Conservation (phyloP, 2,888 invertebrate species). For the Protophormia terraenovae region DNA sequence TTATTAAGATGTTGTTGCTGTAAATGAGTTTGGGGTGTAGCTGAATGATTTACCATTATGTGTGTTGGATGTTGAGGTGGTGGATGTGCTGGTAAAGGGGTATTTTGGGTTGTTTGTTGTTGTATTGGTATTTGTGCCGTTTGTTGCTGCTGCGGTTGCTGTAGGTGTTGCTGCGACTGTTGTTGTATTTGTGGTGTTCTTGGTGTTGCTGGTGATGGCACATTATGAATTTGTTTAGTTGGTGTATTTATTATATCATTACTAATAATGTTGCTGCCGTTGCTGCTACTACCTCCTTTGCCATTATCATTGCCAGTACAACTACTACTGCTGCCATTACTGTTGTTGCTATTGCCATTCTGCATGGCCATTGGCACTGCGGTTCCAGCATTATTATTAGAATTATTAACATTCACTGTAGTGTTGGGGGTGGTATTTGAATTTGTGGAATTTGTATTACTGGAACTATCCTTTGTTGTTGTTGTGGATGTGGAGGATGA, state of each 20-base stretch:
- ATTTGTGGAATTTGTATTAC: conserved; percentile 67
- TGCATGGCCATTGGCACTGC: conserved; percentile 55
- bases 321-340: conserved; percentile 1
- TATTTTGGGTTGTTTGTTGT: conserved; percentile 67
- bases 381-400: conserved; percentile 65
- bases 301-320: conserved; percentile 44
- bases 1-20: conserved; percentile 61
- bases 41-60: conserved; percentile 48
- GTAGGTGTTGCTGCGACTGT: conserved; percentile 53
- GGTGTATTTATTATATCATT: conserved; percentile 63
- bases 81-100: conserved; percentile 56
- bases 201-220: conserved; percentile 64
- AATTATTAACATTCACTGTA: conserved; percentile 44
- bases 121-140: conserved; percentile 44
- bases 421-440: conserved; percentile 51
- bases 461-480: conserved; percentile 62
- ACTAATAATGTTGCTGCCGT: conserved; percentile 28
- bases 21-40: conserved; percentile 69
- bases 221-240: conserved; percentile 66
- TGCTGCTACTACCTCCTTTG: conserved; percentile 38
- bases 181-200: conserved; percentile 55
- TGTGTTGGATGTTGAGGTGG: conserved; percentile 45
- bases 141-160: conserved; percentile 42
- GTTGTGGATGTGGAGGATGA: conserved; percentile 54
- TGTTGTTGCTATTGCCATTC: conserved; percentile 40